phyloP scores from a whole-genome alignment of 2,113 vertebrate genomes.

The Collichthys lucidus region DNA sequence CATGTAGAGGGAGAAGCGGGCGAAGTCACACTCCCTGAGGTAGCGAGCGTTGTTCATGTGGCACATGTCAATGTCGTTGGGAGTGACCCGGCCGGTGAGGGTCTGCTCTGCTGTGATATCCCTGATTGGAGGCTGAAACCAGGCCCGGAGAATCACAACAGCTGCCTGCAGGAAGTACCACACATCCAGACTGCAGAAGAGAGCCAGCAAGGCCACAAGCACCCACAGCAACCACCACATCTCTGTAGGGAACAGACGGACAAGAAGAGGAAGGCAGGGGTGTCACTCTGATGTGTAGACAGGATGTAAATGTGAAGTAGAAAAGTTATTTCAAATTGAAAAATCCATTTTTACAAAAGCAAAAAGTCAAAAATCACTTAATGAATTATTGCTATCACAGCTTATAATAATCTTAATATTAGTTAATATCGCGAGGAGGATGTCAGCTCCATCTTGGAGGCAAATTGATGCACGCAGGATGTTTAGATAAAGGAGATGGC shows the following conservation, averaged over 20 bases:
- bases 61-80: slow-evolving; percentile 88
- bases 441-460: no score
- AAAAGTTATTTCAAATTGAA: neutral
- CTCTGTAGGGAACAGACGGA: slow-evolving; percentile 1
- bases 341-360: neutral
- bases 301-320: neutral
- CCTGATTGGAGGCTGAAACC: slow-evolving; percentile 83
- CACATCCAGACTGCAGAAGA: slow-evolving; percentile 86
- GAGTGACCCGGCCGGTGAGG: slow-evolving; percentile 81
- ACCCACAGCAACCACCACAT: slow-evolving; percentile 76
- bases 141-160: slow-evolving; percentile 77
- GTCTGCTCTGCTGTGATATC: slow-evolving; percentile 88
- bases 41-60: slow-evolving; percentile 96
- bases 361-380: neutral
- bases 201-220: slow-evolving; percentile 74
- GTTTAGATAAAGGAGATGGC: no score
- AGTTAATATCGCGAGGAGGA: neutral
- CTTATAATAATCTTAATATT: neutral
- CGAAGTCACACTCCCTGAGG: slow-evolving; percentile 91
- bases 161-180: slow-evolving; percentile 84
- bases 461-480: neutral
- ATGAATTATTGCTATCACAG: neutral
- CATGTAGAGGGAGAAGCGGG: slow-evolving; percentile 85
- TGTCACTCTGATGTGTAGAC: neutral
- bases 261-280: slow-evolving; percentile 1